Conservation (phyloP, 2,113 vertebrate species). For the Plotosus lineatus region DNA sequence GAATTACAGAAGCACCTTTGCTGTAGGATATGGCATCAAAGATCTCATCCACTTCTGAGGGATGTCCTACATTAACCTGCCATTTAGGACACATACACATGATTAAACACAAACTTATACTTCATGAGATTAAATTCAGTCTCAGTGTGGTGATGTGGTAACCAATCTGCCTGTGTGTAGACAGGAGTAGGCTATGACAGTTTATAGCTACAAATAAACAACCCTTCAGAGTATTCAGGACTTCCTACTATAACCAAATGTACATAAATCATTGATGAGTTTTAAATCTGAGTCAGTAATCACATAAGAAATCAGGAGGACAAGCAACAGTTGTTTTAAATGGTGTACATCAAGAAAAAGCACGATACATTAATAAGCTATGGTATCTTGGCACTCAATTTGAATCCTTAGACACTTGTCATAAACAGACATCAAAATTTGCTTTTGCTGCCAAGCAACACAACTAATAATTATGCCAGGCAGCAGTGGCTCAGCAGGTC, state of each 20-base stretch:
- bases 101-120: conserved; percentile 17
- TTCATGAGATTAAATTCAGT: conserved; percentile 23
- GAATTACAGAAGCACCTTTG: conserved; percentile 97
- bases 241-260: not conserved
- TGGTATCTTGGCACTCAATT: not conserved
- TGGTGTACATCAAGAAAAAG: not conserved
- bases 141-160: not conserved
- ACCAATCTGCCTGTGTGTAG: not conserved
- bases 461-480: not conserved
- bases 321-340: not conserved
- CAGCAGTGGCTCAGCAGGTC: no score
- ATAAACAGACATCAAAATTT: not conserved
- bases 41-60: conserved; percentile 97
- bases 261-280: not conserved
- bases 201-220: conserved; percentile 14
- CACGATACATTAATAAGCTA: not conserved
- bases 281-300: not conserved
- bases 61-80: conserved; percentile 94
- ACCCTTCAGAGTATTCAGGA: not conserved
- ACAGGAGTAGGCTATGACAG: not conserved
- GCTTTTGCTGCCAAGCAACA: not conserved
- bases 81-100: conserved; percentile 12
- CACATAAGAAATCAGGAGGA: no score
- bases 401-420: not conserved
- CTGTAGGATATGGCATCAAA: conserved; percentile 99